Base-by-base conservation (phyloP, 2,113 vertebrate species). In the Chinchilla lanigera region DNA sequence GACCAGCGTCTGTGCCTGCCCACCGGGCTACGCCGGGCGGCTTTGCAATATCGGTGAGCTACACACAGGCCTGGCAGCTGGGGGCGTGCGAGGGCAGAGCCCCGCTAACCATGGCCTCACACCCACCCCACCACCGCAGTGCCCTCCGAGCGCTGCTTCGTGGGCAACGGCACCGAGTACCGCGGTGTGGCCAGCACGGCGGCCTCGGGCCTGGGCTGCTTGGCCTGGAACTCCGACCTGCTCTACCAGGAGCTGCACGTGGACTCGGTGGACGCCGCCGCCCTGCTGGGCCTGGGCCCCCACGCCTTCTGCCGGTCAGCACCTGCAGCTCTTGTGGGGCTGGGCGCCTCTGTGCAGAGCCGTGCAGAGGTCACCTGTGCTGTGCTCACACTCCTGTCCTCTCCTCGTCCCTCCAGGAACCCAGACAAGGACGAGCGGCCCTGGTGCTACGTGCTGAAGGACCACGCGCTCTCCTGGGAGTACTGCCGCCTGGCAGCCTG, bases 291-390 rank as follows among this genome's bases (percentile, higher is more conserved):
- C 77, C 96, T 99, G 35, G 99, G 99, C 33, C 98, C 99, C 0
- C 99, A 99, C 11, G 92, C 99, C 60, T 99, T 98, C 98, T 99
- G 99, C 99, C 99, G 99, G 99, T 99, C 94, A 98, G 99, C 91
- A 81, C 71, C 60, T 3, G 11, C 0, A 13, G 0, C 47, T 50
- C 4, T 3, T 3, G 20, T 5, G 77, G 58, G 44, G n/a, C 14
- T 5, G 5, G 24, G 3, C 13, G 38, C 14, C 61, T 13, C 35
- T 16, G 38, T 47, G 71, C 71, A 61, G 19, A 35, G 86, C 58
- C 28, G 38, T 4, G 20, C 5, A 28, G 26, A 44, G 73, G 5
- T 44, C 33, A 1, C n/a, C 38, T 35, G 19, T 33, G 77, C 47
- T 80, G 3, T 0, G 14, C 56, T 35, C 54, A 60, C 22, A 0